Conservation (phyloP, 2,113 vertebrate genomes). For the Lagopus muta region DNA sequence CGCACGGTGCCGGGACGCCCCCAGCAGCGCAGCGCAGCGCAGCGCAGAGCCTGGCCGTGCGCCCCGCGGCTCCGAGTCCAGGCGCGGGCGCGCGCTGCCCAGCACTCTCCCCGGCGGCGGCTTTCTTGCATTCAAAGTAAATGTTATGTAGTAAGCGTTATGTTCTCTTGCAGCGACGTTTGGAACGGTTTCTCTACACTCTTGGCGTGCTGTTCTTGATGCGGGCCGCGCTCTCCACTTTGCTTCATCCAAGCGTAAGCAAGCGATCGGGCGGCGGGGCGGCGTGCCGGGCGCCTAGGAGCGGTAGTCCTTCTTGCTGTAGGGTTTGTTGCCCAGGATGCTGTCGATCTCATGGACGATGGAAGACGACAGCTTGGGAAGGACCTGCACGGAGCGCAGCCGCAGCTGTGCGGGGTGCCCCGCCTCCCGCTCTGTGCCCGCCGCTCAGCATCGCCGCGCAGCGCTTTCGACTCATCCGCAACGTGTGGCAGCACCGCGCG, state of each 20-base stretch:
- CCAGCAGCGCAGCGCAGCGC: background rate
- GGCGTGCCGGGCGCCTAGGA: conserved; percentile 82
- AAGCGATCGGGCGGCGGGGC: conserved; percentile 74
- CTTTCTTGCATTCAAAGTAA: background rate
- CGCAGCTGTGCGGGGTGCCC: background rate
- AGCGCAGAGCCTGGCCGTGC: background rate
- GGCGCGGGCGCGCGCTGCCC: background rate
- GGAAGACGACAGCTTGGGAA: conserved; percentile 97
- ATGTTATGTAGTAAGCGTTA: background rate
- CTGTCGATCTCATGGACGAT: conserved; percentile 97
- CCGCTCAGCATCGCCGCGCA: too few relatives aligned
- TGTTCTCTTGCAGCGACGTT: conserved; percentile 6
- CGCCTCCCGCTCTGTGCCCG: too few relatives aligned
- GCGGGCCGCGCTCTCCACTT: conserved; percentile 65
- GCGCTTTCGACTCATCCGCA: too few relatives aligned
- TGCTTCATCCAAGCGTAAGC: conserved; percentile 89
- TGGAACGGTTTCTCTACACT: background rate
- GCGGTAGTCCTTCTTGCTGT: conserved; percentile 99
- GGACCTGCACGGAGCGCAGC: conserved; percentile 79
- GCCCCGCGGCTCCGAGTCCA: background rate
- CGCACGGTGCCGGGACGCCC: background rate
- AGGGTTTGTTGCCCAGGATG: conserved; percentile 99
- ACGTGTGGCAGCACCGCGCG: background rate
- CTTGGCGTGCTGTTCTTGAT: background rate
- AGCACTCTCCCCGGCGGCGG: background rate